Evolutionary conservation across 2,888 invertebrate species (phyloP).

Genomic region (Seladonia tumulorum): DNA sequence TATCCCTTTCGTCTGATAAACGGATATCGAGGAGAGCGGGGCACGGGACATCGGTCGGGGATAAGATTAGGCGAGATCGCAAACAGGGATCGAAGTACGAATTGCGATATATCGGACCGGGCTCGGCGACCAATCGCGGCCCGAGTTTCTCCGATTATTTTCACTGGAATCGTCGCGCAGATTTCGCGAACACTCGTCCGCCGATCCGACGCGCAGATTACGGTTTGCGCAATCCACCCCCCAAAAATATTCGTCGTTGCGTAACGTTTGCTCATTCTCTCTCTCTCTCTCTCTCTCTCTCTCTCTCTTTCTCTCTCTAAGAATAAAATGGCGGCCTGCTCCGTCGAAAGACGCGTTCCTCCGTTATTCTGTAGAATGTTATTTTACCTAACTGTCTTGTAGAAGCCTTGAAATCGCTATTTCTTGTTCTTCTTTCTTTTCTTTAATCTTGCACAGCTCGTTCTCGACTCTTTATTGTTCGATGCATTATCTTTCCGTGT

Average conservation of each 20-base stretch:
- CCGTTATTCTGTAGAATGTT: not conserved
- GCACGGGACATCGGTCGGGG: not conserved
- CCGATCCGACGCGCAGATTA: not conserved
- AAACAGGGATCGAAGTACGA: slow-evolving; percentile 37
- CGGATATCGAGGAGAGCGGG: not conserved
- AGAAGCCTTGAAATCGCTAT: not conserved
- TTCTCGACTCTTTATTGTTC: not conserved
- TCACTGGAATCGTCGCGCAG: not conserved
- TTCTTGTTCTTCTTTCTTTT: not conserved
- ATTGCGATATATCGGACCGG: slow-evolving; percentile 18
- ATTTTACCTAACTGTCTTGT: not conserved
- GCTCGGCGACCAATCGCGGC: slow-evolving; percentile 28
- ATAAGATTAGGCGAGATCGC: slow-evolving; percentile 52
- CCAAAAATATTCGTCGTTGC: not conserved
- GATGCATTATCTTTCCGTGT: not conserved
- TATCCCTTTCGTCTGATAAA: slow-evolving; percentile 55
- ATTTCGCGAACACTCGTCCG: not conserved
- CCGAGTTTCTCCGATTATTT: not conserved
- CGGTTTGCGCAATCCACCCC: not conserved
- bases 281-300: not conserved
- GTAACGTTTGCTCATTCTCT: not conserved
- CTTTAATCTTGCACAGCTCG: not conserved
- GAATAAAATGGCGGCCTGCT: not conserved
- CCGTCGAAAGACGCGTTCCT: not conserved
- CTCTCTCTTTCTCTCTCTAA: not conserved